Evolutionary conservation across 2,888 invertebrate species (phyloP), one percentile per base, ranked within the genome.

Genomic region (Drosophila demipolita): DNA sequence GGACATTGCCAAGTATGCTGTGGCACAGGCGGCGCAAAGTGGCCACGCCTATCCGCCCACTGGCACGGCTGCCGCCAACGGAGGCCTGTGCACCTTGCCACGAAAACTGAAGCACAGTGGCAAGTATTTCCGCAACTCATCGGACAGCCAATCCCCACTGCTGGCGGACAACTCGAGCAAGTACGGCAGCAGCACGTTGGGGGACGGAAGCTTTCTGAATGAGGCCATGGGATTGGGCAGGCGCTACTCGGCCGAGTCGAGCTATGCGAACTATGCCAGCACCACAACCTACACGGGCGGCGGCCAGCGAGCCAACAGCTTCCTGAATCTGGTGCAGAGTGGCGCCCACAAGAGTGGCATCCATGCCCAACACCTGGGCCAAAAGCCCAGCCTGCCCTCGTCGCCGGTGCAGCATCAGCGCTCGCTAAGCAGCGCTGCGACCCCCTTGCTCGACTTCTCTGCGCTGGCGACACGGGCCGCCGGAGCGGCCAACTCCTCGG

Each of bases 101-200:
- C 82, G 93, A 1, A 93, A 93, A 64, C 76, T 92, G 23, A 93
- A 92, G 76, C 90, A 89, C 29, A 91, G 88, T 4, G 92, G 91
- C 0, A 92, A 92, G 65, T 92, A 93, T 55, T 93, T 93, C 57
- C 91, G 91, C 55, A 92, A 91, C 76, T 92, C 92, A 20, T 94
- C 95, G 32, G 96, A 96, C 83, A 96, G 96, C 85, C 96, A 96
- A 83, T 96, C 96, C 64, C 96, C 96, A 1, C 93, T 97, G 67
- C 93, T 97, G 70, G 94, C 94, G 17, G 95, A 95, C 84, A 92
- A 91, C 71, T 93, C 92, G 0, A 96, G 96, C 91, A 94, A 96
- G 75, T 95, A 96, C 85, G 95, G 96, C 74, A 96, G 96, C 90
- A 96, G 96, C 73, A 96, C 95, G 29, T 71, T 93, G 12, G 95